Evolutionary conservation across 2,888 invertebrate species (phyloP), one percentile per base, ranked within the genome.

Genomic region (Sialis fuliginosa): DNA sequence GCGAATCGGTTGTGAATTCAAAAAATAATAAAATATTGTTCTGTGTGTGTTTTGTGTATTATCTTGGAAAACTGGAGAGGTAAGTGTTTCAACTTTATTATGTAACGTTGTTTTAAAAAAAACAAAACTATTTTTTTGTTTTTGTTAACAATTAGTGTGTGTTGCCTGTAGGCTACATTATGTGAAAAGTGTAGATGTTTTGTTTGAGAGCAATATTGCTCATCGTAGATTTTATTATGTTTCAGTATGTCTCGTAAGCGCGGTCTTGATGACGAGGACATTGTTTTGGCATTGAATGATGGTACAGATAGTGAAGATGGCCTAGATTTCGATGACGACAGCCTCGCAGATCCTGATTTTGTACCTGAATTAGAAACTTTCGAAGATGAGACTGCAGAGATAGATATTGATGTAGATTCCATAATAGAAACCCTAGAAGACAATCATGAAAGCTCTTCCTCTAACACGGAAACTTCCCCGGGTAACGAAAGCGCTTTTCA

Each of bases 351-450:
- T n/a, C 39, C 39, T 6, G 39, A 39, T 39, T 39, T 39, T n/a
- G 12, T 39, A 39, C 39, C 39, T 10, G 39, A 39, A 8, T 39
- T 39, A 10, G 39, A 39, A n/a, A 39, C 39, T 8, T 39, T 39
- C 12, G 39, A 39, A 39, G 39, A 39, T 39, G 39, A 39, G 10
- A 6, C 39, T 7, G 6, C 10, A 6, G 39, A 39, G 10, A 6
- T 39, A 10, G 39, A 39, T 39, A 39, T 39, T 39, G 39, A 39
- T 10, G 39, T 39, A 7, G 10, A 39, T 39, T 39, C 39, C 6
- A 39, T 39, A 39, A 39, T 39, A 39, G 39, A 39, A 39, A 39
- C 39, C 39, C 10, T 39, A 39, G 39, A 39, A 39, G 39, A 39
- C 12, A 10, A n/a, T 39, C 39, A 39, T 6, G 39, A 39, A 39